A percentile compares a stretch with the other conserved stretches of the same genome.
Evolutionary conservation across 2,797 vertebrate genomes (phyloP).

Genomic region (Ceryle rudis): DNA sequence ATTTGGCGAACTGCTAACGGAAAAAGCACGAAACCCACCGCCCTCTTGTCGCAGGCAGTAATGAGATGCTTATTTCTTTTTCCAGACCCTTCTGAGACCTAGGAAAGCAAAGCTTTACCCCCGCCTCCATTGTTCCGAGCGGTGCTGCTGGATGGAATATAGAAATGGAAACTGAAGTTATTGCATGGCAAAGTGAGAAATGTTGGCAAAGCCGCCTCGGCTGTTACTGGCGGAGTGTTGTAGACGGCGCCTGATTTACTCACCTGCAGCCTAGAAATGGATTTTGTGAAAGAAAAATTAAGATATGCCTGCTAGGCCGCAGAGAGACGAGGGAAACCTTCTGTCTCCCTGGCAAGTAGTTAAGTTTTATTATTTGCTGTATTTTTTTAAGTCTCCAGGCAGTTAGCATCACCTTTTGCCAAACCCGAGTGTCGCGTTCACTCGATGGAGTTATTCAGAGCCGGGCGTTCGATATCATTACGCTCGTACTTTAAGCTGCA

Average conservation of each 20-base stretch:
- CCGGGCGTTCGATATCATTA: fast-evolving
- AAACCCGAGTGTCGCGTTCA: not conserved
- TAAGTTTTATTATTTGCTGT: not conserved
- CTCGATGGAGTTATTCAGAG: not conserved
- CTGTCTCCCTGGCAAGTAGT: not conserved
- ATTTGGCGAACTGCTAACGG: not conserved
- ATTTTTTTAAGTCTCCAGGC: not conserved
- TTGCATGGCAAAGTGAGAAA: not conserved
- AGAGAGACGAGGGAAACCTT: not conserved
- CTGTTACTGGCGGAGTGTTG: not conserved
- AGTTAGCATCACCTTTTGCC: not conserved
- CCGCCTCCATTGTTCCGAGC: not conserved
- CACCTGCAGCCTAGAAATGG: not conserved
- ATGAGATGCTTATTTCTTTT: not conserved
- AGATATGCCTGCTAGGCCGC: not conserved
- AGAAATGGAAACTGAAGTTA: not conserved
- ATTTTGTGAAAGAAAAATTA: not conserved
- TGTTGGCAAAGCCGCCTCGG: not conserved
- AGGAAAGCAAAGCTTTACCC: not conserved
- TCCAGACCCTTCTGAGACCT: not conserved
- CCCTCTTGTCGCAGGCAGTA: not conserved
- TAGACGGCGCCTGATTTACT: not conserved
- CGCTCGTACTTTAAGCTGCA: not conserved
- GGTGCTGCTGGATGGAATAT: not conserved
- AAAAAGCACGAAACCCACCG: not conserved